Base-by-base conservation (phyloP, 53 echinoderm and acorn worm genomes). In the Arbacia lixula region DNA sequence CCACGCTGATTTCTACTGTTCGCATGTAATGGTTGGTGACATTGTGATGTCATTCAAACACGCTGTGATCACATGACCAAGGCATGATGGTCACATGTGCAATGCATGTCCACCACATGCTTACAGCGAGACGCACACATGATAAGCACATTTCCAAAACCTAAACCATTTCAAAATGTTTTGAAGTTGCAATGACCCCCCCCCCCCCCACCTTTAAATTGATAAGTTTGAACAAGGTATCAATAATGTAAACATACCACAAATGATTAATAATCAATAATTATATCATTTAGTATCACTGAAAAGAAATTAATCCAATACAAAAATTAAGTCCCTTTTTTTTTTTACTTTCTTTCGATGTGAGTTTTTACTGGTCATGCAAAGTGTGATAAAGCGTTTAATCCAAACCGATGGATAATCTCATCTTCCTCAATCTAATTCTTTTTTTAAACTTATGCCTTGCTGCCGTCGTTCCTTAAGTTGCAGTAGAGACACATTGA, bases 401-500 rank as follows among this genome's bases (percentile, higher is more conserved):
- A 4, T 36, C 8, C 53, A 51, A 46, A 74, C 74, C 33, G 53
- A 46, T 74, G 46, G 46, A 10, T 46, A 20, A 77, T 22, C 77
- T 40, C 77, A 14, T 38, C 41, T 5, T 56, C 5, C 5, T 20
- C 12, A 56, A 5, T 56, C 12, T 12, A 14, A 21, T 14, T 20
- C 57, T 21, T 5, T 56, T 16, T n/a, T n/a, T n/a, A n/a, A n/a
- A n/a, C 57, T 77, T 77, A 77, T 58, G 77, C 77, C 38, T 77
- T 77, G 24, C 57, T 77, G 36, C 58, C 77, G 14, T 81, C 64
- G n/a, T n/a, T n/a, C 50, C 82, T 81, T 40, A 81, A 19, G 43
- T 28, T 19, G 82, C 82, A 81, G 82, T 46, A 81, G 82, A 81
- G 82, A 49, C 82, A 81, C 62, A 81, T 61, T 31, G 63, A 41